These are phyloP conservation scores for Stichodactyla helianthus DNA, from an alignment of 64 coral and sea anemone species.

Conservation along the genomic window DNA sequence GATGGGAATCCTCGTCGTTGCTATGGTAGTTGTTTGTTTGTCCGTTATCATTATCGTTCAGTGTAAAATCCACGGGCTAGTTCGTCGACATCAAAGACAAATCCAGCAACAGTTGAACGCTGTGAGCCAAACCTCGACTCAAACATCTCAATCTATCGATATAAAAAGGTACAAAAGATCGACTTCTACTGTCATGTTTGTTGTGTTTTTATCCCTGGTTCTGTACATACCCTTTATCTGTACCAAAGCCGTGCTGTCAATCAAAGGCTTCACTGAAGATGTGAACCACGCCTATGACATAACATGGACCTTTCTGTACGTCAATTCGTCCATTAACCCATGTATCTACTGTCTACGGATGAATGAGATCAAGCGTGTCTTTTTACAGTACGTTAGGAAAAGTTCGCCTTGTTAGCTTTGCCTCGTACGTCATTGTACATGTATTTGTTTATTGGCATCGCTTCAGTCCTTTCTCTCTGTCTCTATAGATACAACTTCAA, in stretches of 20 bases:
- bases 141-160: background rate
- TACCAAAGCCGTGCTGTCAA: background rate
- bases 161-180: background rate
- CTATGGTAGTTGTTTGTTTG: background rate
- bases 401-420: background rate
- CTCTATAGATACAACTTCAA: too few species aligned
- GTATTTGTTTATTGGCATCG: too few species aligned
- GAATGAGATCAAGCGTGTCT: background rate
- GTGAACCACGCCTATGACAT: background rate
- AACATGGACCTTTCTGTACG: background rate
- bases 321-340: background rate
- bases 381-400: background rate
- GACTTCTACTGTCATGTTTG: background rate
- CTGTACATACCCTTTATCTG: constrained; percentile 1
- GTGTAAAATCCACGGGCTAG: background rate
- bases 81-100: background rate
- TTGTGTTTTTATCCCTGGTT: background rate
- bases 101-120: background rate
- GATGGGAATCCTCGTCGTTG: background rate
- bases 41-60: background rate
- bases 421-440: too few species aligned
- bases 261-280: background rate
- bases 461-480: too few species aligned
- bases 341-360: constrained; percentile 3
- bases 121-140: background rate